Conservation (phyloP, 2,113 vertebrate genomes). For the Ariopsis seemanni region DNA sequence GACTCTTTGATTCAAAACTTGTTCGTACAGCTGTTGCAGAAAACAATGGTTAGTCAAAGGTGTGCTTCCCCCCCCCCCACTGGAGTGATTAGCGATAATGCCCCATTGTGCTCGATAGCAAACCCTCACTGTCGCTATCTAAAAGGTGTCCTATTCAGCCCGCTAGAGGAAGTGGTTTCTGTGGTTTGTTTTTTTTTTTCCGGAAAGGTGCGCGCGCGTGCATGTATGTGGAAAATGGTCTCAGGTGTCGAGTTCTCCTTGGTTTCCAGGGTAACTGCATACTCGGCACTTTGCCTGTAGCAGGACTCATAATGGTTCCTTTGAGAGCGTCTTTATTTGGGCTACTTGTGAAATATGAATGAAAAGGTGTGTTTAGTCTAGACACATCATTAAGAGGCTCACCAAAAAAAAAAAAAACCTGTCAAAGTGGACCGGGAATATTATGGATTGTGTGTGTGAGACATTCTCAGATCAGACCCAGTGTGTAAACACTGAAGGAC, state of each 20-base stretch:
- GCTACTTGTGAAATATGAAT: slow-evolving; percentile 60
- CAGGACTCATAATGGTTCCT: slow-evolving; percentile 68
- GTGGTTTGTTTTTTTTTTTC: slow-evolving; percentile 47
- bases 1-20: neutral
- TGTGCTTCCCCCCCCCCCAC: neutral
- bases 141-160: slow-evolving; percentile 63
- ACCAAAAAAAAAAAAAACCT: slow-evolving; percentile 46
- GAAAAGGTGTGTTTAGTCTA: slow-evolving; percentile 60
- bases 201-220: slow-evolving; percentile 54
- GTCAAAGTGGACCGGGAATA: slow-evolving; percentile 56
- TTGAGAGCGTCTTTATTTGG: slow-evolving; percentile 71
- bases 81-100: slow-evolving; percentile 46
- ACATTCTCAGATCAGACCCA: neutral
- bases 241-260: slow-evolving; percentile 67
- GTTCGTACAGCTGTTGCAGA: neutral
- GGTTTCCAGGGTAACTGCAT: slow-evolving; percentile 70
- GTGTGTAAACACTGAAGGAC: neutral
- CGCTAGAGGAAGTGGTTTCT: slow-evolving; percentile 59
- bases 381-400: slow-evolving; percentile 44
- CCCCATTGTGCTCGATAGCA: slow-evolving; percentile 60
- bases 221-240: slow-evolving; percentile 61
- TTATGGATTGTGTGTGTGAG: neutral
- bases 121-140: slow-evolving; percentile 59
- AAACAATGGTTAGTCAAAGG: too few relatives aligned
- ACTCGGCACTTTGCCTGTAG: slow-evolving; percentile 64